Conservation (phyloP, 2,888 invertebrate genomes). For the Folsomia candida region DNA sequence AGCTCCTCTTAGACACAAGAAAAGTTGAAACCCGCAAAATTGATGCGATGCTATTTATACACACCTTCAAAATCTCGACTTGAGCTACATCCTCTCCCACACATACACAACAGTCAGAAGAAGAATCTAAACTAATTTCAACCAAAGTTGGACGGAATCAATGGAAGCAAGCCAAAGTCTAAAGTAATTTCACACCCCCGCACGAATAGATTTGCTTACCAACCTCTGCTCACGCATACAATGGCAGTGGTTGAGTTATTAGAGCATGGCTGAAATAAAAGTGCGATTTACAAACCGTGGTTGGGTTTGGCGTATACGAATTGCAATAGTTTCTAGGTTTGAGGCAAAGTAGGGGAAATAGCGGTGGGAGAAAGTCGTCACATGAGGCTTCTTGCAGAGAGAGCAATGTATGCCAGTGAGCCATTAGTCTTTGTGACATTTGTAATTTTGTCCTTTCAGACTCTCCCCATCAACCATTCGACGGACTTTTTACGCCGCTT, state of each 20-base stretch:
- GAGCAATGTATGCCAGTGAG: not conserved
- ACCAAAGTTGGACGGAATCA: not conserved
- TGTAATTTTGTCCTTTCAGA: slow-evolving; percentile 3
- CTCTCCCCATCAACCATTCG: not conserved
- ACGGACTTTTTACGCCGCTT: too few species aligned
- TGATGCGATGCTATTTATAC: too few species aligned
- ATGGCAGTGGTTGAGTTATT: not conserved
- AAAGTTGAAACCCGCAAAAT: too few species aligned
- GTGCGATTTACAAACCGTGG: not conserved
- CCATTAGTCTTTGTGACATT: slow-evolving; percentile 8
- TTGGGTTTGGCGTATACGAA: not conserved
- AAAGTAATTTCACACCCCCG: too few species aligned
- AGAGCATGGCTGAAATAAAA: not conserved
- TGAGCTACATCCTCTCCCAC: too few species aligned
- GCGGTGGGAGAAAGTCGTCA: not conserved
- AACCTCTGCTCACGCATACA: too few species aligned
- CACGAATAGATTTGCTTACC: too few species aligned
- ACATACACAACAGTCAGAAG: too few species aligned
- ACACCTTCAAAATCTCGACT: too few species aligned
- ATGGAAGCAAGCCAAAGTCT: not conserved
- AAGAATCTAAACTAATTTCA: not conserved
- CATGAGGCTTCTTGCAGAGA: not conserved
- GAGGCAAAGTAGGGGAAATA: not conserved
- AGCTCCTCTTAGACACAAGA: too few species aligned
- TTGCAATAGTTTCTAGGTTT: not conserved